phyloP scores from a whole-genome alignment of 2,113 vertebrate genomes.

The Heterochromis multidens region DNA sequence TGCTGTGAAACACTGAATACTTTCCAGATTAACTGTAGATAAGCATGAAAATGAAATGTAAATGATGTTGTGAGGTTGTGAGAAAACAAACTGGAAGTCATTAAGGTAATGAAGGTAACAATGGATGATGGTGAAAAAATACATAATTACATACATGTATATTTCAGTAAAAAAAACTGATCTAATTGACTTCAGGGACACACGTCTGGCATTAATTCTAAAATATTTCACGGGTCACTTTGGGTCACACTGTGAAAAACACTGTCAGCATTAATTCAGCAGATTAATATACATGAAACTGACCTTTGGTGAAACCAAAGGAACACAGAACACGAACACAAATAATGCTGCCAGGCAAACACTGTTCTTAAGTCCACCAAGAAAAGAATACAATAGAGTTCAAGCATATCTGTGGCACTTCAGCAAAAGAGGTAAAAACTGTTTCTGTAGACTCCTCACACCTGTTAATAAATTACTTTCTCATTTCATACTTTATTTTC shows the following conservation, averaged over 20 bases:
- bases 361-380: neutral
- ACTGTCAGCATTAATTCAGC: neutral
- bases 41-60: neutral
- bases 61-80: neutral
- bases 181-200: neutral
- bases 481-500: slow-evolving; percentile 26
- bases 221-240: neutral
- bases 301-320: neutral
- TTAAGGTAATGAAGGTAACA: neutral
- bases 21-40: too few species aligned
- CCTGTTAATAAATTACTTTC: neutral
- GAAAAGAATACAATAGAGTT: neutral
- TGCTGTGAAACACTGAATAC: too few species aligned
- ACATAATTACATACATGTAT: neutral
- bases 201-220: neutral
- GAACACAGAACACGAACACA: neutral
- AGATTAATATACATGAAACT: slow-evolving; percentile 10
- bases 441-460: neutral
- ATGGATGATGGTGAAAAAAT: neutral
- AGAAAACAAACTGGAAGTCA: neutral
- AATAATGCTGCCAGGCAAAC: neutral
- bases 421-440: neutral
- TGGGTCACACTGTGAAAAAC: neutral
- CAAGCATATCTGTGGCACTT: neutral
- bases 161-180: neutral